A percentile compares a stretch with the other conserved stretches of the same genome.
Evolutionary conservation across 35 echinoderm and acorn worm species (phyloP).

Genomic region (Ophioderma brevispina): DNA sequence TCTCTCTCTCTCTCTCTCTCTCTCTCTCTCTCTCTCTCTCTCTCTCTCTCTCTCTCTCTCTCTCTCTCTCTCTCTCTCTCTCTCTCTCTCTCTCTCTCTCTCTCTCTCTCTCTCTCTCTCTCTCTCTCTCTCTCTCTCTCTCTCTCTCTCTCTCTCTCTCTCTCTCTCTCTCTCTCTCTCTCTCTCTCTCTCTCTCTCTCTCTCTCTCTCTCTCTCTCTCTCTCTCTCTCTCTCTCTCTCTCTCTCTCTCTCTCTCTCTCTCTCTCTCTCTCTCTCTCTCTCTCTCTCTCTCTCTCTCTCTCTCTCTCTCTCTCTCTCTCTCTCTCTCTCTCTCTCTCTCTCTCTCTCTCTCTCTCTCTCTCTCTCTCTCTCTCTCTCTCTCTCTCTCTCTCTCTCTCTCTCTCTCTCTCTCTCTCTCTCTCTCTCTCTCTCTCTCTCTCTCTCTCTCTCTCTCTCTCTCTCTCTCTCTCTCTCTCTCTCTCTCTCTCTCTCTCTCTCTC

Average conservation of each 20-base stretch:
- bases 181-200: conserved; percentile 49
- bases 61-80: conserved; percentile 49
- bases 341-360: conserved; percentile 49
- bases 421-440: conserved; percentile 49
- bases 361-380: conserved; percentile 49
- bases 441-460: conserved; percentile 49
- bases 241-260: conserved; percentile 49
- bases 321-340: conserved; percentile 49
- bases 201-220: conserved; percentile 49
- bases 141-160: conserved; percentile 49
- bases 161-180: conserved; percentile 49
- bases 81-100: conserved; percentile 47
- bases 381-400: conserved; percentile 49
- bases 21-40: conserved; percentile 49
- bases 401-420: conserved; percentile 49
- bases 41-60: conserved; percentile 49
- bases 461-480: conserved; percentile 43
- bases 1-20: conserved; percentile 49
- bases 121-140: conserved; percentile 49
- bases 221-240: conserved; percentile 49
- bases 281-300: conserved; percentile 49
- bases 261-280: conserved; percentile 49
- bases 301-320: conserved; percentile 49
- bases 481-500: conserved; percentile 4
- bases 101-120: conserved; percentile 47